These are phyloP conservation scores for Triplophysa bombifrons DNA, from an alignment of 2,797 vertebrate genomes.

Conservation along the genomic window DNA sequence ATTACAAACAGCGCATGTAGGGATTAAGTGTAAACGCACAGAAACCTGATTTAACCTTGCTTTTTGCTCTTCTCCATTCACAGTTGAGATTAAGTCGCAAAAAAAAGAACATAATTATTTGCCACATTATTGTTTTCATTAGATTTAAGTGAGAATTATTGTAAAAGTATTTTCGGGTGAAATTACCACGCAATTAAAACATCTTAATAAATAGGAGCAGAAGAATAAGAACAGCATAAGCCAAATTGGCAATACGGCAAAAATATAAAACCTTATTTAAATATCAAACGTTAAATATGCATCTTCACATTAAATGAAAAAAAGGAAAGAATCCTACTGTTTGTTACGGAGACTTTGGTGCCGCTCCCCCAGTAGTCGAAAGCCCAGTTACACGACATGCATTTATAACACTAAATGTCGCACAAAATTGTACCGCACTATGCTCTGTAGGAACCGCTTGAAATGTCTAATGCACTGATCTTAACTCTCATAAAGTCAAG, in stretches of 20 bases:
- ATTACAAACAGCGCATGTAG: too few relatives aligned
- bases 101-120: too few relatives aligned
- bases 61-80: too few relatives aligned
- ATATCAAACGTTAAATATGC: neutral
- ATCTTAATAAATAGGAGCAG: too few relatives aligned
- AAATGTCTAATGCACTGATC: neutral
- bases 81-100: too few relatives aligned
- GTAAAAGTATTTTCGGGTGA: neutral
- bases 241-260: neutral
- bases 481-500: neutral
- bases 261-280: neutral
- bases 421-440: neutral
- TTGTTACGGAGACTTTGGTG: slow-evolving; percentile 66
- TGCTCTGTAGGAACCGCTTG: neutral
- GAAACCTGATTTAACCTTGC: too few relatives aligned
- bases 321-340: slow-evolving; percentile 61
- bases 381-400: slow-evolving; percentile 48
- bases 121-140: too few relatives aligned
- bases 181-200: neutral
- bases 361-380: slow-evolving; percentile 73
- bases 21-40: too few relatives aligned
- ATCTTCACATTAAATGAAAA: neutral
- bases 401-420: neutral
- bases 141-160: too few relatives aligned
- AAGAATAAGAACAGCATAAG: neutral